Conservation (phyloP, 2,888 invertebrate species). For the Hofmannophila pseudospretella region DNA sequence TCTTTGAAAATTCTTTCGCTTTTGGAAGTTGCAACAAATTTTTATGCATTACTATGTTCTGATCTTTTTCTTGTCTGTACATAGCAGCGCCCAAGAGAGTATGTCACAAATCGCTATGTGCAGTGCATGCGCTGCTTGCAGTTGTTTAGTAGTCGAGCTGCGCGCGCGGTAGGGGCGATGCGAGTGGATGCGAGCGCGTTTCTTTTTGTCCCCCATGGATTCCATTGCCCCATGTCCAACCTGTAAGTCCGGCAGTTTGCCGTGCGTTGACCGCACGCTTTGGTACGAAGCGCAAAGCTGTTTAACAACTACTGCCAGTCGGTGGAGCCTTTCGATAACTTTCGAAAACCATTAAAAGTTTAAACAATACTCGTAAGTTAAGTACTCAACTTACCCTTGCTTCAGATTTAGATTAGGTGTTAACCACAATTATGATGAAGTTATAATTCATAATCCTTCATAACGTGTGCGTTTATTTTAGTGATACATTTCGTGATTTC, state of each 20-base stretch:
- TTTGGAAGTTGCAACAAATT: no score
- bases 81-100: no score
- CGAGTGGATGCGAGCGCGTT: slow-evolving; percentile 49
- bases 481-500: no score
- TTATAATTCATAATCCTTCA: no score
- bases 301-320: slow-evolving; percentile 44
- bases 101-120: no score
- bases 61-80: no score
- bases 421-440: no score
- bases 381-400: slow-evolving; percentile 15
- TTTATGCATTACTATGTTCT: no score
- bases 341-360: slow-evolving; percentile 8
- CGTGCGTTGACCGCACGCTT: slow-evolving; percentile 71
- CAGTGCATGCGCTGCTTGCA: no score
- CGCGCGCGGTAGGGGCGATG: slow-evolving; percentile 47
- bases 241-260: slow-evolving; percentile 76
- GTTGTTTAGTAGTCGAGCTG: slow-evolving; percentile 55
- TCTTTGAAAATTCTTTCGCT: no score
- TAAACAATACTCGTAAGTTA: slow-evolving; percentile 16
- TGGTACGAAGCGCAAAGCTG: slow-evolving; percentile 56
- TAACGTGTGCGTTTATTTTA: no score
- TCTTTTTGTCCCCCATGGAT: slow-evolving; percentile 71
- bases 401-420: no score
- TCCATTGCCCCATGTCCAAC: slow-evolving; percentile 73
- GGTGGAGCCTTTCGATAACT: slow-evolving; percentile 49